These are phyloP conservation scores for Florisuga fusca DNA, from an alignment of 2,797 vertebrate species.

Conservation along the genomic window DNA sequence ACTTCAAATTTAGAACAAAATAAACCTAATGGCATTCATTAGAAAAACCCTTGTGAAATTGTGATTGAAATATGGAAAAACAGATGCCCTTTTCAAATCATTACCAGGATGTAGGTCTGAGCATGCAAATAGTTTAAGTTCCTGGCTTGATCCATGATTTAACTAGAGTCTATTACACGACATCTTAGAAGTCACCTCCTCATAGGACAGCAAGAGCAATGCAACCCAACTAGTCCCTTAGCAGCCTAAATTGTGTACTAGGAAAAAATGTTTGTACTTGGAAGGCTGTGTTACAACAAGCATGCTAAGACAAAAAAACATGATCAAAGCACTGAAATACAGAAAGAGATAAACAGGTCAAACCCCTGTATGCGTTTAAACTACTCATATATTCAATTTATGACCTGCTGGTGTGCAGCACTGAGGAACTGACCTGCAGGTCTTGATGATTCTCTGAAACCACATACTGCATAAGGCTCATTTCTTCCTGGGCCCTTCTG, in stretches of 20 bases:
- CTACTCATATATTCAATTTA: not conserved
- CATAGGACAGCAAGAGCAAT: not conserved
- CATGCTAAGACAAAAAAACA: not conserved
- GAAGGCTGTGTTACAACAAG: not conserved
- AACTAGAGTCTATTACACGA: not conserved
- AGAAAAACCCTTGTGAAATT: not conserved
- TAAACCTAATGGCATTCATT: not conserved
- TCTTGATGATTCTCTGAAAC: not conserved
- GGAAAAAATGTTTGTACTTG: not conserved
- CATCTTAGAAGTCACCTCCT: not conserved
- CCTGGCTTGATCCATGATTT: not conserved
- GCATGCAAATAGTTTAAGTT: not conserved
- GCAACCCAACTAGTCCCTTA: not conserved
- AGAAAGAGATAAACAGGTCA: not conserved
- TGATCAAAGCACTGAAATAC: not conserved
- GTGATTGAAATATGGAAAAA: not conserved
- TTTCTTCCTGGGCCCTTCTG: not conserved
- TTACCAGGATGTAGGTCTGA: conserved; percentile 46
- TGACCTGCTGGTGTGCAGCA: not conserved
- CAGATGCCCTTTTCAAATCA: not conserved
- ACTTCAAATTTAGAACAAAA: not conserved
- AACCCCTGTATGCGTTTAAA: not conserved
- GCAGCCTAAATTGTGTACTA: not conserved
- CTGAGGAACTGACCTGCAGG: not conserved
- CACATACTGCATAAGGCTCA: not conserved